phyloP scores from a whole-genome alignment of 2,113 vertebrate species.

The Plecturocebus donacophilus region DNA sequence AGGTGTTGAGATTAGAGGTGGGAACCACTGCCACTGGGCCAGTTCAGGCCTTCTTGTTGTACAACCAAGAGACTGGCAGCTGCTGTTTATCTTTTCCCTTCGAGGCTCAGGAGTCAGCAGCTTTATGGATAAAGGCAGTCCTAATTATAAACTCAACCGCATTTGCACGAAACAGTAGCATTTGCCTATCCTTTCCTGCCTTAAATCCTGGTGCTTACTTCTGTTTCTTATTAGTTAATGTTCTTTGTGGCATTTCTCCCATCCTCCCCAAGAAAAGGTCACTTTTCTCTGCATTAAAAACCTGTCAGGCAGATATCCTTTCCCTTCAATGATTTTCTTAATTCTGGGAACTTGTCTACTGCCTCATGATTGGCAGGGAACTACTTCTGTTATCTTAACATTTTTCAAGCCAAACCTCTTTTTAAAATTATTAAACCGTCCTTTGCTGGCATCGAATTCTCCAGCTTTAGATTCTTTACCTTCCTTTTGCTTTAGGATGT shows the following conservation, averaged over 20 bases:
- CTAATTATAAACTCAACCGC: not conserved
- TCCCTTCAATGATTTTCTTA: not conserved
- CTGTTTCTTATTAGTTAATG: not conserved
- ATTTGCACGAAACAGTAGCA: not conserved
- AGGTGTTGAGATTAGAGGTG: too few species aligned
- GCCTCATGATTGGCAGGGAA: not conserved
- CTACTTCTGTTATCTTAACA: not conserved
- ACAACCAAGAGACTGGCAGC: not conserved
- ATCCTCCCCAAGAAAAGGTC: not conserved
- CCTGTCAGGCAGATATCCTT: not conserved
- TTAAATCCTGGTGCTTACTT: not conserved
- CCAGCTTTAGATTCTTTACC: not conserved
- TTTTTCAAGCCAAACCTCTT: not conserved
- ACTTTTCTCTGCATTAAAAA: not conserved
- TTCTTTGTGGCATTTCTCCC: not conserved
- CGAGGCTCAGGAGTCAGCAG: not conserved
- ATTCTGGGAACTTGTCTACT: not conserved
- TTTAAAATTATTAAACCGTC: not conserved
- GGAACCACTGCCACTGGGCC: too few species aligned
- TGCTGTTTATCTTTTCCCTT: not conserved
- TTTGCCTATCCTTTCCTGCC: not conserved
- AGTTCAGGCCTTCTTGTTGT: not conserved
- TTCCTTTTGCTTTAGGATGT: not conserved
- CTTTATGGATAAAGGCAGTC: not conserved
- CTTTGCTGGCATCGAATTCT: not conserved